Evolutionary conservation across 2,113 vertebrate species (phyloP).

Genomic region (Pseudopipra pipra): DNA sequence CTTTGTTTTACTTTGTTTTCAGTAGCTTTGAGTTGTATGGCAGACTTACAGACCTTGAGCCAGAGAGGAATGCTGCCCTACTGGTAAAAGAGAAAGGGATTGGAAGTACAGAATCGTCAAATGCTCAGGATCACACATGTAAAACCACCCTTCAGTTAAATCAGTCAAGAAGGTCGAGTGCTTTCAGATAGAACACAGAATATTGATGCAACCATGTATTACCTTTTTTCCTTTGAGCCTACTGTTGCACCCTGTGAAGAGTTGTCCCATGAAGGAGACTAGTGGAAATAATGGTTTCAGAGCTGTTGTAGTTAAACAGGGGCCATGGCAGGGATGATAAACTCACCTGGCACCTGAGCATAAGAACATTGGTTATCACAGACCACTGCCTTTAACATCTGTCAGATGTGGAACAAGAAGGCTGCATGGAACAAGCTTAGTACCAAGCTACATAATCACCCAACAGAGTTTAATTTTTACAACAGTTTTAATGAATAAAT

Average conservation of each 20-base stretch:
- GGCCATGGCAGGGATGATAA: neutral
- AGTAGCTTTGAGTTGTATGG: neutral
- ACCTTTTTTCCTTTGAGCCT: neutral
- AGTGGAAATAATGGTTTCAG: neutral
- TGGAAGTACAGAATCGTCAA: neutral
- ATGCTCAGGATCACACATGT: neutral
- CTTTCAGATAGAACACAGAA: neutral
- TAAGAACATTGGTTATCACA: neutral
- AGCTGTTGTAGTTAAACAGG: neutral
- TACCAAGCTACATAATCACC: neutral
- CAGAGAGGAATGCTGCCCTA: neutral
- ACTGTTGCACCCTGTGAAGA: neutral
- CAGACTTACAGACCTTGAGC: neutral
- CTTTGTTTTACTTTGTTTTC: conserved; percentile 24
- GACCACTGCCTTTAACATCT: neutral
- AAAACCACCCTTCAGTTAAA: neutral
- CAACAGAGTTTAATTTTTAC: neutral
- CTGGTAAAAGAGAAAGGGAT: neutral
- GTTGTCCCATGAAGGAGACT: neutral
- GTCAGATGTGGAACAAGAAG: rapidly evolving
- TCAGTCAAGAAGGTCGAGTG: neutral
- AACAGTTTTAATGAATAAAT: conserved; percentile 43
- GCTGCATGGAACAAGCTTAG: rapidly evolving
- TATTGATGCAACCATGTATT: neutral
- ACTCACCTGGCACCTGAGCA: neutral